A percentile compares a stretch with the other conserved stretches of the same genome.
Conservation (phyloP, 1,140 invertebrate species). For the Charaxes varanes region DNA sequence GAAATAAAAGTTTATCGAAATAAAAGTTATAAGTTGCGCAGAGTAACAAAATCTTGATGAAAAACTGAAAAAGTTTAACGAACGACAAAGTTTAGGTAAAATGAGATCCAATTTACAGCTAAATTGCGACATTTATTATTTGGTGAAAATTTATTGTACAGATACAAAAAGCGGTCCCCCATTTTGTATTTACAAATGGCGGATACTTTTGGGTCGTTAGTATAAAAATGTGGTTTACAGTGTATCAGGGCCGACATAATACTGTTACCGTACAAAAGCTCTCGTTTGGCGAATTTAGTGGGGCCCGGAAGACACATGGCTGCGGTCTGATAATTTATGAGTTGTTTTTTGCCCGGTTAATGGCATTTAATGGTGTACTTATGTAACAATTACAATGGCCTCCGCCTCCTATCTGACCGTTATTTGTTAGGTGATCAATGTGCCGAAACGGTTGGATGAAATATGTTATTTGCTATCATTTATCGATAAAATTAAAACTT, state of each 20-base stretch:
- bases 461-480: no score
- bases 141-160: not conserved
- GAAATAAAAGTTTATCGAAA: no score
- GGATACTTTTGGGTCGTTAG: conserved; percentile 16
- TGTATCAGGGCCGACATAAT: conserved; percentile 18
- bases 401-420: conserved; percentile 18
- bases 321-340: conserved; percentile 22
- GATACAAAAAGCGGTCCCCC: conserved; percentile 5
- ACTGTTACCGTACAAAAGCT: conserved; percentile 15
- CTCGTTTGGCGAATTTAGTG: conserved; percentile 22
- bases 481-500: no score
- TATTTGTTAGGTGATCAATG: conserved; percentile 25
- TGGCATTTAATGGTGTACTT: conserved; percentile 27
- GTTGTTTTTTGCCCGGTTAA: conserved; percentile 28
- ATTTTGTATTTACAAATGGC: conserved; percentile 11
- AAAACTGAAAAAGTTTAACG: no score
- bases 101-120: not conserved
- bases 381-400: conserved; percentile 30
- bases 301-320: conserved; percentile 21
- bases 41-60: no score
- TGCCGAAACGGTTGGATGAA: conserved; percentile 9
- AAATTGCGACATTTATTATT: conserved; percentile 6
- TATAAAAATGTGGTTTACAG: conserved; percentile 21
- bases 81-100: no score
- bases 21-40: no score